Evolutionary conservation across 2,113 vertebrate genomes (phyloP).

Genomic region (Corythaeola cristata): DNA sequence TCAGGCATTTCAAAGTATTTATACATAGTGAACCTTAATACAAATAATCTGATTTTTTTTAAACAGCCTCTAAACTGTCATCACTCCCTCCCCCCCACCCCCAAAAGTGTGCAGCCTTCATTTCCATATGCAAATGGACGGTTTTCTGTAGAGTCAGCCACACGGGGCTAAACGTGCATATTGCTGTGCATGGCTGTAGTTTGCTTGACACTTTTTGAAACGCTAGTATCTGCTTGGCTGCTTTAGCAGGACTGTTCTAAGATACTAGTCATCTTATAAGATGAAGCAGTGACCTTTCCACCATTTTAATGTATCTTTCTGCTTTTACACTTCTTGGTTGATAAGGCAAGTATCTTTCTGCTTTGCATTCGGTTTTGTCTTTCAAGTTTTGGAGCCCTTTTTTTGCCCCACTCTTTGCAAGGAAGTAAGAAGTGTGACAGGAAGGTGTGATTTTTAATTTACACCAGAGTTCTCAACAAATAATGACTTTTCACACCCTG

Average conservation of each 20-base stretch:
- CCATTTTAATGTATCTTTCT: neutral
- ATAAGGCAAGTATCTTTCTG: neutral
- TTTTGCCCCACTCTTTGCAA: conserved; percentile 47
- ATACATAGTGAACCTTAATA: neutral
- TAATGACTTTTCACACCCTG: conserved; percentile 82
- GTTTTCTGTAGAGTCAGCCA: neutral
- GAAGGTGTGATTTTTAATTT: conserved; percentile 84
- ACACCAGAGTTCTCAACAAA: conserved; percentile 74
- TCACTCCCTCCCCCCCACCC: neutral
- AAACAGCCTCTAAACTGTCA: neutral
- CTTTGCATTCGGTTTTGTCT: conserved; percentile 33
- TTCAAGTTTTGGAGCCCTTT: neutral
- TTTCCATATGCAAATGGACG: neutral
- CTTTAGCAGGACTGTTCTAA: neutral
- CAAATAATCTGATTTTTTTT: neutral
- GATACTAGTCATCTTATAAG: neutral
- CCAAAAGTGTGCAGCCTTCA: neutral
- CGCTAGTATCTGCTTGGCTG: neutral
- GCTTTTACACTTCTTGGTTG: neutral
- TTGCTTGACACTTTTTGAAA: neutral
- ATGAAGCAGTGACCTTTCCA: neutral
- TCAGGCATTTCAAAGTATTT: neutral
- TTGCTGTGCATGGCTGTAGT: neutral
- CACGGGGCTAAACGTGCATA: neutral
- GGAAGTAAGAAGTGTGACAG: conserved; percentile 76